Evolutionary conservation across 2,113 vertebrate genomes (phyloP).

Genomic region (Corythaeola cristata): DNA sequence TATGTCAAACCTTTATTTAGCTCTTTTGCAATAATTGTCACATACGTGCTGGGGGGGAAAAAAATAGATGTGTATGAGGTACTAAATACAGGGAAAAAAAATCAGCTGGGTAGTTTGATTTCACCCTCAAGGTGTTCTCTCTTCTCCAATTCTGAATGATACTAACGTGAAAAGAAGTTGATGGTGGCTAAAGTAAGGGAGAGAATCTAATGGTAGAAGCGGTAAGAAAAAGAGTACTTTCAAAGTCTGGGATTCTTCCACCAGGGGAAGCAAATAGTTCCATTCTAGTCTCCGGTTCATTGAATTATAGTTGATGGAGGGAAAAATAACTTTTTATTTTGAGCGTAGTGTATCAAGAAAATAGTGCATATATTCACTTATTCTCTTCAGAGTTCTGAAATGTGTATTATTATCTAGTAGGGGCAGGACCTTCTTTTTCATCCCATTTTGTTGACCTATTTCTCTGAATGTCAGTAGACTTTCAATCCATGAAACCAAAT

Average conservation of each 20-base stretch:
- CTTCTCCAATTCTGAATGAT: neutral
- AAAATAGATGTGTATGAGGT: neutral
- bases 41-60: neutral
- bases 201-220: neutral
- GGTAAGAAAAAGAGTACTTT: neutral
- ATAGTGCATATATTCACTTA: neutral
- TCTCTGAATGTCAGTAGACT: neutral
- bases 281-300: conserved; percentile 16
- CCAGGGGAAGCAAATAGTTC: conserved; percentile 1
- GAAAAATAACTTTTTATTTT: neutral
- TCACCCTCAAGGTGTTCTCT: neutral
- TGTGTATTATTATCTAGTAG: neutral
- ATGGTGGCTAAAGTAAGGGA: neutral
- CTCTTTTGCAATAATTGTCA: conserved; percentile 12
- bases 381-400: neutral
- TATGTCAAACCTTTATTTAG: neutral
- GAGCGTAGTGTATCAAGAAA: neutral
- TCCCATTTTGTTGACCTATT: neutral
- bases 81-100: neutral
- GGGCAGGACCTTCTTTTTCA: neutral
- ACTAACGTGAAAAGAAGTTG: conserved; percentile 3
- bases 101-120: conserved; percentile 16
- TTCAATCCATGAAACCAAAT: neutral
- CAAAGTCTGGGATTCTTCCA: neutral
- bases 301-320: neutral